Percentiles rank a stretch among this genome's conserved stretches.
phyloP scores from a whole-genome alignment of 2,888 invertebrate genomes.

The Drosophila barbarae region DNA sequence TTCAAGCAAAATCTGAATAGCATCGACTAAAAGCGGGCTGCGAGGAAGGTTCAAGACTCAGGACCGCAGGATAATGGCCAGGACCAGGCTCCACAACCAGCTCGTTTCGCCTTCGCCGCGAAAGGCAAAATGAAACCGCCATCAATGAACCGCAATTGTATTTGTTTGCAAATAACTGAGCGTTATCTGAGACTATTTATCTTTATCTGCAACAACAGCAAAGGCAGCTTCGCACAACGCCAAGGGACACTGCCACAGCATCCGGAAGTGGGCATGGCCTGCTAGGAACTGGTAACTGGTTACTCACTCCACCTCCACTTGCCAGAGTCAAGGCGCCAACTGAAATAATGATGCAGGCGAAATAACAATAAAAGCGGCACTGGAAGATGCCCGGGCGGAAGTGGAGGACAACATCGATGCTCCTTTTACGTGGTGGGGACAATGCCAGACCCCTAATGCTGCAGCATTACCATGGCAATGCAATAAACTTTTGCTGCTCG shows the following conservation, averaged over 20 bases:
- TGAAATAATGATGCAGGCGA: constrained; percentile 70
- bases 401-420: constrained; percentile 51
- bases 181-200: constrained; percentile 74
- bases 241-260: constrained; percentile 52
- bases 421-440: constrained; percentile 22
- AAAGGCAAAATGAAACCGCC: constrained; percentile 59
- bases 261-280: constrained; percentile 25
- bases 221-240: constrained; percentile 49
- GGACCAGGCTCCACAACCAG: constrained; percentile 12
- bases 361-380: constrained; percentile 67
- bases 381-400: constrained; percentile 13
- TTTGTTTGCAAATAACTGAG: constrained; percentile 74
- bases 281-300: constrained; percentile 6
- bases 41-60: constrained; percentile 4
- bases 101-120: constrained; percentile 20
- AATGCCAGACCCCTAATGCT: constrained; percentile 26
- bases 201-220: constrained; percentile 66
- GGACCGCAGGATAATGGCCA: constrained; percentile 54
- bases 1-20: constrained; percentile 12
- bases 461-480: constrained; percentile 39
- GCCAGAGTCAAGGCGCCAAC: constrained; percentile 63
- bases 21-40: background rate
- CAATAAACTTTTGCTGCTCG: constrained; percentile 28
- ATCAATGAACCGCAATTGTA: constrained; percentile 75
- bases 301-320: constrained; percentile 10